Evolutionary conservation across 2,888 invertebrate species (phyloP), one percentile per base, ranked within the genome.

Genomic region (Pterostichus madidus): DNA sequence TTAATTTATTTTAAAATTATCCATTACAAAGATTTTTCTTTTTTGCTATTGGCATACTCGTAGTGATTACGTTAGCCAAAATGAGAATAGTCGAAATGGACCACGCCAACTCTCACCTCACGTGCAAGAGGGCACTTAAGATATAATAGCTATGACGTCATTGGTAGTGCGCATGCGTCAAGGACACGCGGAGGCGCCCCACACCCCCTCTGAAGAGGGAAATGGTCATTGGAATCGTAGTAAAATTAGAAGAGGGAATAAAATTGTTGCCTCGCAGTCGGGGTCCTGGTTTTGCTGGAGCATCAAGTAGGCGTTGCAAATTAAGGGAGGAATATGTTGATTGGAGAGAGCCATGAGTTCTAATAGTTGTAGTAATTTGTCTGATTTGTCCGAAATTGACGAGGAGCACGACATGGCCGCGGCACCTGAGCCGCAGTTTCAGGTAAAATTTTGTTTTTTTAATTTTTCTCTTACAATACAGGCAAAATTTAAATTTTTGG

Each of bases 321-420:
- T 31, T 24, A 61, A 10, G 32, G 8, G 46, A n/a, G 32, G 35
- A 32, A 68, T 13, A 68, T 71, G 68, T 17, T 17, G 52, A 52
- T n/a, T n/a, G 64, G 35, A 64, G 7, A 61, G n/a, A n/a, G 32
- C 35, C 68, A 75, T 75, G 75, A 75, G 75, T 24, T 39, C 77
- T 35, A 77, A 11, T 75, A 75, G 13, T 75, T 53, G 39, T 8
- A 39, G 8, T 59, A 61, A 35, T 44, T 17, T 78, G 8, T 39
- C 68, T 1, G 64, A 75, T 31, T 61, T 81, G 44, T 59, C 81
- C 5, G 75, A 81, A 59, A 49, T 75, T 56, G 73, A 44, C 1
- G 81, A 81, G 24, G 81, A 81, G 24, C 7, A 6, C 3, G 75
- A 59, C 15, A 81, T 81, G 81, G 59, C 81, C 13, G n/a, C 53